Evolutionary conservation across 2,113 vertebrate genomes (phyloP), one percentile per base, ranked within the genome.

Genomic region (Lagenorhynchus albirostris): DNA sequence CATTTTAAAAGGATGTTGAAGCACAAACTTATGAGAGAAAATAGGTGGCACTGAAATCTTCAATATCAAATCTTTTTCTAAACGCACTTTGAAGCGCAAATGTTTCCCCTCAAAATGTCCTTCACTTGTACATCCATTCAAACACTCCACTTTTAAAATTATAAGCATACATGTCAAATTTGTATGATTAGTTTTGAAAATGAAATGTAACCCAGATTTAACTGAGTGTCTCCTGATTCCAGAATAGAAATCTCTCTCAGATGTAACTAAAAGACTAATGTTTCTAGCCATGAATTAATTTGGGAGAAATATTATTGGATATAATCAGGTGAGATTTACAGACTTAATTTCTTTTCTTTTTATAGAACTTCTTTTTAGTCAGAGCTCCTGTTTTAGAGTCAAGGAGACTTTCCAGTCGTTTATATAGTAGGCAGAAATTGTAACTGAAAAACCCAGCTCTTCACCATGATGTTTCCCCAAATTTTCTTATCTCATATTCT

Each of bases 1-100:
- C 96, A 96, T 94, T 97, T 97, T 98, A 85, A 94, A 96, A 97
- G 47, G 85, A 85, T 91, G 85, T 41, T 82, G 18, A 96, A 90
- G 47, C 80, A 96, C 47, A 93, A 53, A 91, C 47, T 62, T 71
- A 88, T 53, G n/a, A 96, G 86, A 96, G 94, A 93, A 96, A 96
- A 85, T n/a, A 83, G 47, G 60, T 81, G 70, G 29, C 20, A 70
- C 2, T 79, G 67, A 95, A 89, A 94, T 55, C 73, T 88, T 96
- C 63, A 81, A 36, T 50, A 88, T 71, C 79, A 93, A 94, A 31
- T 65, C 20, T 74, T 85, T 92, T 85, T 77, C 67, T 86, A 86
- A 96, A 90, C 71, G 9, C 67, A 77, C 41, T 81, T 58, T 83
- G 73, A 79, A 73, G 44, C 29, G 73, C 41, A 76, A 91, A 73